These are phyloP conservation scores for Riptortus pedestris DNA, from an alignment of 1,140 invertebrate species.

Conservation along the genomic window DNA sequence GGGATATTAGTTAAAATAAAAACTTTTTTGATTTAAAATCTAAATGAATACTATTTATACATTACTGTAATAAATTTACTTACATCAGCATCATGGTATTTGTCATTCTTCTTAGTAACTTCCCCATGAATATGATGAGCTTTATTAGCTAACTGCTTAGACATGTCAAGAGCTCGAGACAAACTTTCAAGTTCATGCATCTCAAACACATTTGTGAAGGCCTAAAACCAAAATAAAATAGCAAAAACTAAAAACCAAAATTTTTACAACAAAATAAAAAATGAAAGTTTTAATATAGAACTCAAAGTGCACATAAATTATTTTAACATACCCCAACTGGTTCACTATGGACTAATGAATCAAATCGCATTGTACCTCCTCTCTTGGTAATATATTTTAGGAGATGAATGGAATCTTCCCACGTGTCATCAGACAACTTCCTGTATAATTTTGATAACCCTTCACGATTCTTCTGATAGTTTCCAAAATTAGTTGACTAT, in stretches of 20 bases:
- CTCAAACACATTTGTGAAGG: too few relatives aligned
- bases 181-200: constrained; percentile 42
- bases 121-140: constrained; percentile 53
- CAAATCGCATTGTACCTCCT: constrained; percentile 47
- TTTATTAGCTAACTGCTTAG: constrained; percentile 57
- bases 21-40: neutral
- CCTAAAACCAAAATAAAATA: constrained; percentile 19
- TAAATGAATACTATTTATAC: too few relatives aligned
- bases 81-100: constrained; percentile 51
- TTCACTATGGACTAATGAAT: constrained; percentile 24
- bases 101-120: constrained; percentile 37
- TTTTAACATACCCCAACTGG: too few relatives aligned
- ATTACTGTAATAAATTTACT: neutral
- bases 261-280: neutral
- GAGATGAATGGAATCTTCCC: constrained; percentile 59
- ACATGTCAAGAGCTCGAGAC: constrained; percentile 58
- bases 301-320: neutral
- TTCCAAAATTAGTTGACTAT: constrained; percentile 59
- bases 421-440: constrained; percentile 59
- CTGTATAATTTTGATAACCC: constrained; percentile 66
- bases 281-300: neutral
- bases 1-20: too few relatives aligned
- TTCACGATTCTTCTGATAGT: constrained; percentile 59
- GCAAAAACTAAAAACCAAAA: neutral
- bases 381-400: constrained; percentile 65